These are phyloP conservation scores for Merluccius polli DNA, from an alignment of 2,797 vertebrate species.

Conservation along the genomic window DNA sequence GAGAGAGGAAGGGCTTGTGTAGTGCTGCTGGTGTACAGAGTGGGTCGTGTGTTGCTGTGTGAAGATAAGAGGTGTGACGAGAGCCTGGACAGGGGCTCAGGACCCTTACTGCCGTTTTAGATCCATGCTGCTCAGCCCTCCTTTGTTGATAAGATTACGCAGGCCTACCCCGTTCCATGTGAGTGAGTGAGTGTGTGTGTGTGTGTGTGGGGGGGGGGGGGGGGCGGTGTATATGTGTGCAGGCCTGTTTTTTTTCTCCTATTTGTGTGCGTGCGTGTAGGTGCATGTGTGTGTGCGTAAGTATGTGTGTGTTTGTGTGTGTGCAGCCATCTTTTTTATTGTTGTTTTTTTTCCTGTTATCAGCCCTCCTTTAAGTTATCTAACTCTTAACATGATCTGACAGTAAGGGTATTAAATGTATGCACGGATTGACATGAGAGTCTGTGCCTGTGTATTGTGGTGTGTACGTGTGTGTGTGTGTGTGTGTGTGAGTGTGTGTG, in stretches of 20 bases:
- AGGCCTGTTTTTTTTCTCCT: background rate
- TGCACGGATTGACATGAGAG: background rate
- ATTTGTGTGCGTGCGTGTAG: slow-evolving; percentile 1
- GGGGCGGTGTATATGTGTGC: too few species aligned
- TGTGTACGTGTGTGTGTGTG: slow-evolving; percentile 17
- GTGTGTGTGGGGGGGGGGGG: background rate
- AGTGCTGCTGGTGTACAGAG: background rate
- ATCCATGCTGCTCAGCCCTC: slow-evolving; percentile 29
- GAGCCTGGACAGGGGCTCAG: slow-evolving; percentile 36
- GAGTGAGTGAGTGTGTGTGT: slow-evolving; percentile 2
- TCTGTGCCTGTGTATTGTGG: background rate
- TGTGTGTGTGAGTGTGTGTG: background rate
- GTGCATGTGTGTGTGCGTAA: slow-evolving; percentile 17
- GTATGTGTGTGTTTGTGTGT: background rate
- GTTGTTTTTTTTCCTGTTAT: too few species aligned
- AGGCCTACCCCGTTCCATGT: background rate
- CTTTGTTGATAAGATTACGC: slow-evolving; percentile 46
- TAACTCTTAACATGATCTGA: too few species aligned
- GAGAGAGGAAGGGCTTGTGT: too few species aligned
- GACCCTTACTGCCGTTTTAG: slow-evolving; percentile 24
- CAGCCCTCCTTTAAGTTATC: too few species aligned
- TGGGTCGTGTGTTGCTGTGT: background rate
- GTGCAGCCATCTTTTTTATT: background rate
- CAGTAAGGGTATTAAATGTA: too few species aligned
- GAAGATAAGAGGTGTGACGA: slow-evolving; percentile 43